These are phyloP conservation scores for Menura novaehollandiae DNA, from an alignment of 2,113 vertebrate species.

Conservation along the genomic window DNA sequence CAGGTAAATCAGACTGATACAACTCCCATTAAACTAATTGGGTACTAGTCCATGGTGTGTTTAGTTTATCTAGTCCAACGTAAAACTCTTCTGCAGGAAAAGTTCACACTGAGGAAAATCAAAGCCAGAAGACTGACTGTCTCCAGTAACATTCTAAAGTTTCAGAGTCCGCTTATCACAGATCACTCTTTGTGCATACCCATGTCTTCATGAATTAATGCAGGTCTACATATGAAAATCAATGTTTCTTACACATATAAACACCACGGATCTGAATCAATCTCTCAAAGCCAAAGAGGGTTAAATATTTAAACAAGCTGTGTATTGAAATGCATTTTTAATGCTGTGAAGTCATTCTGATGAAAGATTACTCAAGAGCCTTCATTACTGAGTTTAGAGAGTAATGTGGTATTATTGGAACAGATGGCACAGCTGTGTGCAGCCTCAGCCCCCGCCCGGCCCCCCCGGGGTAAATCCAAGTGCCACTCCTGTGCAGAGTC, in stretches of 20 bases:
- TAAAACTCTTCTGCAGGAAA: not conserved
- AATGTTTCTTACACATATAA: slow-evolving; percentile 74
- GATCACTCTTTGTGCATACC: slow-evolving; percentile 29
- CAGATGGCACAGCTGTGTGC: slow-evolving; percentile 80
- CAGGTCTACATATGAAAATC: slow-evolving; percentile 72
- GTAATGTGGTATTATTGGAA: slow-evolving; percentile 80
- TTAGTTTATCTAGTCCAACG: not conserved
- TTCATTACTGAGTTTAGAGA: slow-evolving; percentile 80
- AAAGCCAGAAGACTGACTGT: slow-evolving; percentile 50
- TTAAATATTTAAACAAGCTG: slow-evolving; percentile 84
- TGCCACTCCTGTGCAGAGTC: slow-evolving; percentile 70
- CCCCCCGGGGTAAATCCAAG: slow-evolving; percentile 70
- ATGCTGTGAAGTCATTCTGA: slow-evolving; percentile 78
- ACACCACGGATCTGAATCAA: slow-evolving; percentile 73
- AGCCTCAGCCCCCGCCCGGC: slow-evolving; percentile 19
- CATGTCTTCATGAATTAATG: slow-evolving; percentile 67
- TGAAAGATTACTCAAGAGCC: slow-evolving; percentile 80
- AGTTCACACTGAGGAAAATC: not conserved
- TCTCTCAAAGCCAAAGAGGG: slow-evolving; percentile 77
- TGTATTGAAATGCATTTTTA: slow-evolving; percentile 84
- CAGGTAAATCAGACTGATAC: not conserved
- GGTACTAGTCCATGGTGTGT: not conserved
- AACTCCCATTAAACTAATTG: not conserved
- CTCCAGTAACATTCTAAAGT: slow-evolving; percentile 21
- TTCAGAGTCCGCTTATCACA: slow-evolving; percentile 58